A percentile compares a stretch with the other conserved stretches of the same genome.
Conservation (phyloP, 2,113 vertebrate genomes). For the Sterna hirundo region DNA sequence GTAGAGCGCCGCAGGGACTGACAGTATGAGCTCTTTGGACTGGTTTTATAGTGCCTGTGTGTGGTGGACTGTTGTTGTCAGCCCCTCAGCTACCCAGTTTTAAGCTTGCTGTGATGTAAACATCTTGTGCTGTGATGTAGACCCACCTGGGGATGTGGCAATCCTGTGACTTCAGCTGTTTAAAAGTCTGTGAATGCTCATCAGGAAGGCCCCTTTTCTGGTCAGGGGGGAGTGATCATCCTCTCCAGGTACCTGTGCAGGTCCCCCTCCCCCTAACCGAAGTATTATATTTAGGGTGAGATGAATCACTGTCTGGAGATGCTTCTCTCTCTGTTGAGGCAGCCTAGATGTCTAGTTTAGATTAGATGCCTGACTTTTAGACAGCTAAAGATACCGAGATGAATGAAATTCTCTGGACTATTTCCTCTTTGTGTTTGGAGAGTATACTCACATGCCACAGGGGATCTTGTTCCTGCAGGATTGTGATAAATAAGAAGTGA, state of each 20-base stretch:
- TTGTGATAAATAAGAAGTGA: neutral
- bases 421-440: conserved; percentile 16
- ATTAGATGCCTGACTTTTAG: conserved; percentile 42
- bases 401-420: neutral
- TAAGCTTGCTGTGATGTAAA: neutral
- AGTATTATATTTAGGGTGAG: neutral
- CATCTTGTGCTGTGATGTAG: neutral
- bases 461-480: neutral
- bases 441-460: neutral
- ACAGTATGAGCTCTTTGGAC: neutral
- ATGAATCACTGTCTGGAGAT: conserved; percentile 53
- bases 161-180: neutral
- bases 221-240: neutral
- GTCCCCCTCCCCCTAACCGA: neutral
- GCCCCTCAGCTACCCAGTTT: neutral
- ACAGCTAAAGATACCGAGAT: conserved; percentile 8
- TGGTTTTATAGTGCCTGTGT: rapidly evolving
- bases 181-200: neutral
- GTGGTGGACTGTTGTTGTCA: neutral
- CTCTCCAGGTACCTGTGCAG: neutral
- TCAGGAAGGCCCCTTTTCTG: neutral
- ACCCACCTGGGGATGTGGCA: neutral
- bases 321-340: neutral
- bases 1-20: neutral
- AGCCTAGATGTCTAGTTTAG: conserved; percentile 56